Evolutionary conservation across 2,888 invertebrate species (phyloP), one percentile per base, ranked within the genome.

Genomic region (Sesia bembeciformis): DNA sequence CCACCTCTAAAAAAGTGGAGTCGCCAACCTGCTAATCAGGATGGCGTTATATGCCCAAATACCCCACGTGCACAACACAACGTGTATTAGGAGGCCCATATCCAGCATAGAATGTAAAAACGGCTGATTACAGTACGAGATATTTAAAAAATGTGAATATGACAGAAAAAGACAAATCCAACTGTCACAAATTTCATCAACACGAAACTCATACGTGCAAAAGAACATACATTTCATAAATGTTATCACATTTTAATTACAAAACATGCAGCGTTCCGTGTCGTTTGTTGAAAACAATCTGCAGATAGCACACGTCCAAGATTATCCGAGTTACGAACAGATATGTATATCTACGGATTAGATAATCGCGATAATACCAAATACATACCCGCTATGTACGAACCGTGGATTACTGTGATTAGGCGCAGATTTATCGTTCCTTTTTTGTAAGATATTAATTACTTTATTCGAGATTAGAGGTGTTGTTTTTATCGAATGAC

Each of bases 281-380:
- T 46, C 46, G 46, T 46, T 46, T n/a, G 23, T 46, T 46, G 4
- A 7, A 46, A 46, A 46, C 46, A 46, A 46, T 46, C n/a, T 8
- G n/a, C 8, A 46, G 71, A 72, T 71, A 68, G 62, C 56, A 60
- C 69, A 69, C 70, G 68, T 62, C 54, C 53, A 8, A 60, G 62
- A 60, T 62, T 62, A 64, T 62, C 62, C 61, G 54, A 40, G 40
- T 72, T 75, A 77, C 81, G 63, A 78, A 77, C 75, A 64, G 70
- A 67, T 68, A 65, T 58, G 67, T 64, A 52, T 39, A 6, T 53
- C 46, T 8, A 23, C 23, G 23, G 23, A 23, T 23, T 23, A 23
- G 23, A 23, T 23, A 23, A 23, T 46, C 4, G 46, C 5, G 46
- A 46, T 46, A 46, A 46, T 46, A 46, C 46, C 23, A 7, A 43